Evolutionary conservation across 2,113 vertebrate species (phyloP).

Genomic region (Hippocampus mohnikei): DNA sequence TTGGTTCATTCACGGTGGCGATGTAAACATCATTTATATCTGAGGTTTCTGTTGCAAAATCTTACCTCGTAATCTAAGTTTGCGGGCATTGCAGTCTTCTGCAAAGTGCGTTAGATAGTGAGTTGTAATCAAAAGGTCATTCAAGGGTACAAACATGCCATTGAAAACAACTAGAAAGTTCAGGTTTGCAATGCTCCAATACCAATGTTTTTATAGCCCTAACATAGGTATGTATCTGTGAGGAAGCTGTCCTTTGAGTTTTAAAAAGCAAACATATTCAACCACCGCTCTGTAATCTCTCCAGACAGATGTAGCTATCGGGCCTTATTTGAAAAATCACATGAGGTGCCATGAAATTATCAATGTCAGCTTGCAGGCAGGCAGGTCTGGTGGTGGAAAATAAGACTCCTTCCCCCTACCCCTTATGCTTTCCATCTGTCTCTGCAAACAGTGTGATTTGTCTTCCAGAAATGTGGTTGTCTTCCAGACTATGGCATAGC

Average conservation of each 20-base stretch:
- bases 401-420: conserved; percentile 23
- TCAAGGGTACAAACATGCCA: conserved; percentile 22
- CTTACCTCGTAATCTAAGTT: not conserved
- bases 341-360: conserved; percentile 78
- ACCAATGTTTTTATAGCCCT: not conserved
- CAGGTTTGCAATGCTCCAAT: conserved; percentile 15
- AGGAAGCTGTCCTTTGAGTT: conserved; percentile 51
- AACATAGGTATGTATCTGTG: conserved; percentile 53
- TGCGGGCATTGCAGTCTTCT: not conserved
- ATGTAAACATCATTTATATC: conserved; percentile 10
- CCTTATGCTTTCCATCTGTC: conserved; percentile 19
- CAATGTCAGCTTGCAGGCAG: conserved; percentile 73
- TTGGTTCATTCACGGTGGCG: conserved; percentile 10
- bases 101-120: conserved; percentile 20
- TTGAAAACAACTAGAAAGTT: conserved; percentile 38
- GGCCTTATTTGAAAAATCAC: conserved; percentile 68
- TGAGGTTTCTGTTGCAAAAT: conserved; percentile 9
- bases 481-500: not conserved
- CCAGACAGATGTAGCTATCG: conserved; percentile 68
- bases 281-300: conserved; percentile 65
- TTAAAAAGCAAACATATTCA: conserved; percentile 58
- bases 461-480: conserved; percentile 11
- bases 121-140: conserved; percentile 42
- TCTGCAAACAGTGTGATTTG: conserved; percentile 39
- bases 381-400: conserved; percentile 34